phyloP scores from a whole-genome alignment of 2,888 invertebrate species.

The Limnephilus lunatus region DNA sequence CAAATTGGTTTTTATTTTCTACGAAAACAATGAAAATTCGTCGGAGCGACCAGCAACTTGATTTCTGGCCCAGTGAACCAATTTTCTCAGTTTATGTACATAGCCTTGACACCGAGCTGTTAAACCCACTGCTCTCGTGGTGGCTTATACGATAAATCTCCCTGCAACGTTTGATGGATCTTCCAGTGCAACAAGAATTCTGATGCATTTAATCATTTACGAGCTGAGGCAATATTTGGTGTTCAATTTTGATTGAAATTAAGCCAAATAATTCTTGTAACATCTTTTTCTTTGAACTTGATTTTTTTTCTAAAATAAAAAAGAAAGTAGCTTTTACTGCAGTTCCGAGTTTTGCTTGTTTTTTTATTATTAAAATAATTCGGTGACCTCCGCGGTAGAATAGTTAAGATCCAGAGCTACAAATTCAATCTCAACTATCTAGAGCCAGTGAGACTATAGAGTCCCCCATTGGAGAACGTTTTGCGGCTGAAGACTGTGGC shows the following conservation, averaged over 20 bases:
- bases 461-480: too few relatives aligned
- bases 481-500: too few relatives aligned
- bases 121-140: slow-evolving; percentile 5
- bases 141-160: neutral
- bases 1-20: slow-evolving; percentile 47
- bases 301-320: neutral
- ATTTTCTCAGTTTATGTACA: slow-evolving; percentile 8
- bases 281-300: neutral
- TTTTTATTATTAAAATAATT: neutral
- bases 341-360: neutral
- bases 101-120: slow-evolving; percentile 39
- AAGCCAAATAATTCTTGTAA: neutral
- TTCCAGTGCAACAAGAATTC: neutral
- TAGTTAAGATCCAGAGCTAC: too few relatives aligned
- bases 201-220: neutral
- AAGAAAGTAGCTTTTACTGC: neutral
- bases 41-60: neutral
- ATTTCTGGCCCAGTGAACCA: slow-evolving; percentile 37
- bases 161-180: neutral
- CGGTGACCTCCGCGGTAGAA: too few relatives aligned
- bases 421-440: too few relatives aligned
- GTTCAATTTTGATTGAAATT: neutral
- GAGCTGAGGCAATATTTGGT: neutral
- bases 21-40: slow-evolving; percentile 29
- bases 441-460: too few relatives aligned